Evolutionary conservation across 2,797 vertebrate species (phyloP).

Genomic region (Taenioides sp.): DNA sequence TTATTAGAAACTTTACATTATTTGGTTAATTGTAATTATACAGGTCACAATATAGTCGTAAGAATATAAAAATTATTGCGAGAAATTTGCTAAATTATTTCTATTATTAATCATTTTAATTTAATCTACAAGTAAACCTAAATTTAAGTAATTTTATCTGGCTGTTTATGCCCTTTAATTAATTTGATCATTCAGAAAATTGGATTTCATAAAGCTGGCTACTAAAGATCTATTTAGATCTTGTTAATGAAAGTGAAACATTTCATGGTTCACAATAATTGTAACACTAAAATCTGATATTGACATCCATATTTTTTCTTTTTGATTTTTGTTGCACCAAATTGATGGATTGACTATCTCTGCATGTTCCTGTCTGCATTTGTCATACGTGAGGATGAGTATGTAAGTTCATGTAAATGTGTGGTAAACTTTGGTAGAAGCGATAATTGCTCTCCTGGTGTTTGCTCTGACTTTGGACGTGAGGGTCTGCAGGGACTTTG

Average conservation of each 20-base stretch:
- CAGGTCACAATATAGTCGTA: background rate
- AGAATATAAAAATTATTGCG: background rate
- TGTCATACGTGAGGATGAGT: background rate
- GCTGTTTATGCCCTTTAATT: background rate
- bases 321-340: background rate
- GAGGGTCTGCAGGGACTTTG: slow-evolving; percentile 38
- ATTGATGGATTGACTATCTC: background rate
- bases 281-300: background rate
- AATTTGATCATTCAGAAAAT: background rate
- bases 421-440: slow-evolving; percentile 15
- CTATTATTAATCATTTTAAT: background rate
- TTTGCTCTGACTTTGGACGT: slow-evolving; percentile 27
- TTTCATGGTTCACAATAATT: background rate
- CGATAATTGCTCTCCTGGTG: slow-evolving; percentile 36
- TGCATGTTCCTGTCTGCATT: background rate
- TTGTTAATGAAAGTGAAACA: too few relatives aligned
- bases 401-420: slow-evolving; percentile 15
- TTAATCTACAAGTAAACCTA: background rate
- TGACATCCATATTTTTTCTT: background rate
- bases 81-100: too few relatives aligned
- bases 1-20: background rate
- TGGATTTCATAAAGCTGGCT: too few relatives aligned
- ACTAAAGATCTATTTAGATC: too few relatives aligned
- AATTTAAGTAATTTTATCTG: background rate
- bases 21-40: background rate